Conservation (phyloP, 2,113 vertebrate species). For the Recurvirostra avosetta region DNA sequence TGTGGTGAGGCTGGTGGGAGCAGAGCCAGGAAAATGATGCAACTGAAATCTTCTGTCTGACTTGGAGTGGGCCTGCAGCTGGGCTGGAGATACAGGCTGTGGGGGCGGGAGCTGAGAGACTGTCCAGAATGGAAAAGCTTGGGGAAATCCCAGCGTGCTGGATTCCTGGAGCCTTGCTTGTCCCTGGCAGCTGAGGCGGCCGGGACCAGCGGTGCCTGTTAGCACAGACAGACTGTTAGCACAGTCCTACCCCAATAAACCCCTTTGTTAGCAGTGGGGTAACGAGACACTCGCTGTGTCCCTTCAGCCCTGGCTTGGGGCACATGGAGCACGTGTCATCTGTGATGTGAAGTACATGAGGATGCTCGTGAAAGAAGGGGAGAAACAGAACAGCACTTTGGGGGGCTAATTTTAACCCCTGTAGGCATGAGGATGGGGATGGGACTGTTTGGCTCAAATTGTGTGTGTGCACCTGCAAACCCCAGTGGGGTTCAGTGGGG, state of each 20-base stretch:
- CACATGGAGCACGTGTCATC: fast-evolving
- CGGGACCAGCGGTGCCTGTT: not conserved
- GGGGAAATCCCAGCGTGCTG: not conserved
- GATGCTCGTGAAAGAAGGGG: not conserved
- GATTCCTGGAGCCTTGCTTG: not conserved
- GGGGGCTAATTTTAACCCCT: not conserved
- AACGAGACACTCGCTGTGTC: fast-evolving
- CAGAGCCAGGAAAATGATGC: slow-evolving; percentile 42
- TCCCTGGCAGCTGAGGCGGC: not conserved
- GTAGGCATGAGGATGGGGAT: not conserved
- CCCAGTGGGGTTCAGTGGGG: not conserved
- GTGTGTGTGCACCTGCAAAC: fast-evolving
- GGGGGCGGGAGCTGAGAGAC: not conserved
- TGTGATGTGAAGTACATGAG: not conserved
- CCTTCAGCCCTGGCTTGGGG: not conserved
- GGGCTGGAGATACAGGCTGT: not conserved
- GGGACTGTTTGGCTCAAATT: not conserved
- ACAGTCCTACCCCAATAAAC: not conserved
- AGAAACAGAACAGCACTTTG: not conserved
- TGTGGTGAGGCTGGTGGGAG: slow-evolving; percentile 31
- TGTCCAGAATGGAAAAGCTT: not conserved
- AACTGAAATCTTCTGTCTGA: slow-evolving; percentile 10
- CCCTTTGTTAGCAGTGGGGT: not conserved
- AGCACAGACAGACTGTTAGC: not conserved
- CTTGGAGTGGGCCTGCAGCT: slow-evolving; percentile 27